phyloP scores from a whole-genome alignment of 2,797 vertebrate species.

The Gymnopithys bicolor region DNA sequence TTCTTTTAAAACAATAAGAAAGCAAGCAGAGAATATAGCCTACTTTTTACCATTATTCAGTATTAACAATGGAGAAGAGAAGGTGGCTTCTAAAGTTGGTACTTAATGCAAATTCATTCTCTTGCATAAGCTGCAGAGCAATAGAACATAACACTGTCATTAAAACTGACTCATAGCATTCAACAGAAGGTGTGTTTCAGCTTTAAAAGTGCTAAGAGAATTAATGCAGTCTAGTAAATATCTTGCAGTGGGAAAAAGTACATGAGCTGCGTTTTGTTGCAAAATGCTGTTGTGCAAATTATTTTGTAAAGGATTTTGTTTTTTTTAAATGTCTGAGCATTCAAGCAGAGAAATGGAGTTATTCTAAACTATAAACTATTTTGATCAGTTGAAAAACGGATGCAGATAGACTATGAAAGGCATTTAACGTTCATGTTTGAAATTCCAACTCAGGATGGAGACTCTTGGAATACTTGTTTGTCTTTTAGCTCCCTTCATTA shows the following conservation, averaged over 20 bases:
- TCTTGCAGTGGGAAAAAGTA: conserved; percentile 24
- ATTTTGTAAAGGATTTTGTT: background rate
- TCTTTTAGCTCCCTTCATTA: background rate
- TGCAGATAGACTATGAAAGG: background rate
- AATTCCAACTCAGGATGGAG: background rate
- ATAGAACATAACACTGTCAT: conserved; percentile 68
- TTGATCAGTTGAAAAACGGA: background rate
- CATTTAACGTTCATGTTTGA: background rate
- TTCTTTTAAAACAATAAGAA: conserved; percentile 39
- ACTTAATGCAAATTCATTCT: conserved; percentile 66
- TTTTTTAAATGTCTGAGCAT: background rate
- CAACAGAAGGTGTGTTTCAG: conserved; percentile 67
- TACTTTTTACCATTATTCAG: conserved; percentile 42
- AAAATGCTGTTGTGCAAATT: conserved; percentile 1
- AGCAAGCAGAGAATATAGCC: background rate
- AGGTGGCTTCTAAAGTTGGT: conserved; percentile 69
- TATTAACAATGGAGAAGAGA: conserved; percentile 58
- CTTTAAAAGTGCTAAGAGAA: conserved; percentile 50
- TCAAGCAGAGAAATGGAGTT: background rate
- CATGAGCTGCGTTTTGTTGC: background rate
- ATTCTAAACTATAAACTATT: background rate
- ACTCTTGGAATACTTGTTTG: background rate
- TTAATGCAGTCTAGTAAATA: conserved; percentile 54
- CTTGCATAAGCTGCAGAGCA: conserved; percentile 67
- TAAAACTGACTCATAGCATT: conserved; percentile 72